These are phyloP conservation scores for Orgyia antiqua DNA, from an alignment of 2,888 invertebrate species.

Conservation along the genomic window DNA sequence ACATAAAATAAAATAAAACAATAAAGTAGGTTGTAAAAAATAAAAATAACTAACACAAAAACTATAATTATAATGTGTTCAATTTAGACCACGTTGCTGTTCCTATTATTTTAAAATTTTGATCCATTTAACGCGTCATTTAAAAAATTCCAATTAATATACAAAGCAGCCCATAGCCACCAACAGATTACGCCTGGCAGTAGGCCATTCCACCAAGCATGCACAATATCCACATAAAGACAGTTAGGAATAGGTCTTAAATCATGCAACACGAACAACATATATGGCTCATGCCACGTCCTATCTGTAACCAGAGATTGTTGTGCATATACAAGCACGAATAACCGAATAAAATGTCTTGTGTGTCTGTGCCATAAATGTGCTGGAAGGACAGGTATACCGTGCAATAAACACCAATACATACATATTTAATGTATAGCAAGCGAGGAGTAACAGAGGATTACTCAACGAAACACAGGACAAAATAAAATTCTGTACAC, in stretches of 20 bases:
- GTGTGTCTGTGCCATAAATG: slow-evolving; percentile 66
- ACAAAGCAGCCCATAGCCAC: slow-evolving; percentile 68
- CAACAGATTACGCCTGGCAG: slow-evolving; percentile 58
- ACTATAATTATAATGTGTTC: too few species aligned
- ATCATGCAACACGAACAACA: slow-evolving; percentile 77
- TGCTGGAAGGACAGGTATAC: slow-evolving; percentile 69
- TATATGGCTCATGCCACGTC: slow-evolving; percentile 70
- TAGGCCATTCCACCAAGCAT: slow-evolving; percentile 74
- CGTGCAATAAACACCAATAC: slow-evolving; percentile 71
- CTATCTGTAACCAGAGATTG: slow-evolving; percentile 53
- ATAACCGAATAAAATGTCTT: slow-evolving; percentile 56
- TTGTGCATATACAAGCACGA: slow-evolving; percentile 73
- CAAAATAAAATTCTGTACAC: slow-evolving; percentile 51
- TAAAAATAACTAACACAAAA: too few species aligned
- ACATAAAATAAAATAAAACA: too few species aligned
- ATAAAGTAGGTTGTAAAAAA: too few species aligned
- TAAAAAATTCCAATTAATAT: slow-evolving; percentile 39
- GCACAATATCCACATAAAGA: slow-evolving; percentile 65
- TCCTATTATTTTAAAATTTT: too few species aligned
- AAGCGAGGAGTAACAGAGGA: slow-evolving; percentile 67
- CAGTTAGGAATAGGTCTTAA: slow-evolving; percentile 56
- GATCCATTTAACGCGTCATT: too few species aligned
- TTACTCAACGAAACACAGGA: slow-evolving; percentile 52
- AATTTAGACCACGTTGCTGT: too few species aligned
- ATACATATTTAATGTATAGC: slow-evolving; percentile 58